Conservation (phyloP, 2,888 invertebrate genomes). For the Ormyrus pomaceus region DNA sequence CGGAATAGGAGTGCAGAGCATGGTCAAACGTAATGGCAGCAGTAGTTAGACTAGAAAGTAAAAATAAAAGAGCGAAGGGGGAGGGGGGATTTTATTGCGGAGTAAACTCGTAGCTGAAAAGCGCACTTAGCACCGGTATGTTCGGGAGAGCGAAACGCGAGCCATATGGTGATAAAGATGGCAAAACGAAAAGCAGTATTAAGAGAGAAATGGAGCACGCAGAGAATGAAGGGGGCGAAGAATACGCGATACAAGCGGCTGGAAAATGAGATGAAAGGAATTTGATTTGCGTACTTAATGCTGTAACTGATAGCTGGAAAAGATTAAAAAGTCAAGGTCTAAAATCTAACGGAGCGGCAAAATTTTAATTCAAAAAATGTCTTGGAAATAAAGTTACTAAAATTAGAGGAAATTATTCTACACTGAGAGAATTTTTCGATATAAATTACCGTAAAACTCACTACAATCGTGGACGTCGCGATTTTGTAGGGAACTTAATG, state of each 20-base stretch:
- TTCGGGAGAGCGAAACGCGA: conserved; percentile 23
- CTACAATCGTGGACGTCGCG: no score
- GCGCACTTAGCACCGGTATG: conserved; percentile 47
- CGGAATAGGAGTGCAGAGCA: no score
- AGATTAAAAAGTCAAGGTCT: not conserved
- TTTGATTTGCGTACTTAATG: not conserved
- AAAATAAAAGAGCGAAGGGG: conserved; percentile 39
- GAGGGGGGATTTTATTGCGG: conserved; percentile 33
- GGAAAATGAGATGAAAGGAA: not conserved
- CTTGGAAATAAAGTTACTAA: no score
- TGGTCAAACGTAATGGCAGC: conserved; percentile 40
- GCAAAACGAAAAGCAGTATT: conserved; percentile 8
- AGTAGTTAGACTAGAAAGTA: conserved; percentile 38
- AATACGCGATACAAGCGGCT: not conserved
- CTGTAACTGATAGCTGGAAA: not conserved
- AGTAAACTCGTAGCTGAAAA: conserved; percentile 36
- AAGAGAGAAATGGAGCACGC: not conserved
- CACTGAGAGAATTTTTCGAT: no score
- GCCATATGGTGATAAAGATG: conserved; percentile 35
- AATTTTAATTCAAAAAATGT: no score
- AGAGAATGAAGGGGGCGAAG: not conserved
- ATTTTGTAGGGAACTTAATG: no score
- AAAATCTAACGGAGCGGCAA: no score
- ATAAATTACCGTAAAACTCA: no score
- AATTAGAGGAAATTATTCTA: no score